Evolutionary conservation across 2,888 invertebrate species (phyloP).

Genomic region (Seira musarum): DNA sequence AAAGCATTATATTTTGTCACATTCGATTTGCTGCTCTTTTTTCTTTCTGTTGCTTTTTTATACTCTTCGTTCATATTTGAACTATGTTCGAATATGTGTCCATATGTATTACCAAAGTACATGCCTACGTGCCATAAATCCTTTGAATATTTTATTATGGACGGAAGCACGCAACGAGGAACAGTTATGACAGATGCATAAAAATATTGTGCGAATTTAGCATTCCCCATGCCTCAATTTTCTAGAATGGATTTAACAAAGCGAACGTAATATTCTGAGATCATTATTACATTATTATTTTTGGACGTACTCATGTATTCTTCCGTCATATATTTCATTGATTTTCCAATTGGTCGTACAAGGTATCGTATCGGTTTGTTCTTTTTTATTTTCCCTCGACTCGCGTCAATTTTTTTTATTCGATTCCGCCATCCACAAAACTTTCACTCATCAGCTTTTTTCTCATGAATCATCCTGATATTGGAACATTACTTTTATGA

Average conservation of each 20-base stretch:
- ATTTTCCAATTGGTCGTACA: slow-evolving; percentile 16
- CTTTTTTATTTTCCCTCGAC: too few species aligned
- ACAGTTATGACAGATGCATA: not conserved
- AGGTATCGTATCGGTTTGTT: too few species aligned
- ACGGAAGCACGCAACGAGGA: not conserved
- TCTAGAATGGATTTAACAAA: slow-evolving; percentile 5
- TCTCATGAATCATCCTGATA: too few species aligned
- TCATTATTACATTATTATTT: slow-evolving; percentile 12
- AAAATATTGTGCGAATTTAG: not conserved
- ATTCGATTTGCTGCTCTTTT: too few species aligned
- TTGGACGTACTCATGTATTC: not conserved
- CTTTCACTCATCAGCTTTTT: too few species aligned
- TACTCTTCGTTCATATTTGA: not conserved
- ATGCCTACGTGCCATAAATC: not conserved
- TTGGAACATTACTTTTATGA: too few species aligned
- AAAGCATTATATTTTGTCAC: slow-evolving; percentile 8
- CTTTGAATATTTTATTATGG: slow-evolving; percentile 9
- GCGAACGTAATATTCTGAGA: not conserved
- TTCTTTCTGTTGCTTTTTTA: too few species aligned
- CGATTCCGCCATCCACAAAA: too few species aligned
- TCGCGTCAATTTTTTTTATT: too few species aligned
- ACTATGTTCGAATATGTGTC: not conserved
- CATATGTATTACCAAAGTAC: not conserved
- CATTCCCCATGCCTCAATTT: not conserved
- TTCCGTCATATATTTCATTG: slow-evolving; percentile 13